Evolutionary conservation across 2,888 invertebrate genomes (phyloP).

Genomic region (Heliconius aoede): DNA sequence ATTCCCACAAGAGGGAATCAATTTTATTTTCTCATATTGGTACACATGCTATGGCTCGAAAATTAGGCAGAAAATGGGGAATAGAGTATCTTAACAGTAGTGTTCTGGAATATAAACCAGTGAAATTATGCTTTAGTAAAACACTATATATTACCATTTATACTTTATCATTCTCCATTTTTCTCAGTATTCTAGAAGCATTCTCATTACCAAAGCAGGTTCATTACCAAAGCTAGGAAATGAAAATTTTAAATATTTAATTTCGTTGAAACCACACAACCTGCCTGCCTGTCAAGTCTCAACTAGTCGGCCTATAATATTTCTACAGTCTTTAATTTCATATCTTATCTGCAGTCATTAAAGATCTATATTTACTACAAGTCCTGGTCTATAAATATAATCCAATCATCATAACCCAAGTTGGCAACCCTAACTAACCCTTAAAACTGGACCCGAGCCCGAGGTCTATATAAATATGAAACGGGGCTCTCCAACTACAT

Average conservation of each 20-base stretch:
- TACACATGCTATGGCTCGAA: neutral
- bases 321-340: too few species aligned
- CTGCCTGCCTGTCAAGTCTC: too few species aligned
- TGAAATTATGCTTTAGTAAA: too few species aligned
- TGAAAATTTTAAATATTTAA: too few species aligned
- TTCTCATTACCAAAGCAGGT: too few species aligned
- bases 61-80: neutral
- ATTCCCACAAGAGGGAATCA: neutral
- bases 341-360: neutral
- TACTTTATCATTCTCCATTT: too few species aligned
- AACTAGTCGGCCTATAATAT: neutral
- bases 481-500: constrained; percentile 30
- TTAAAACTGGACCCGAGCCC: constrained; percentile 25
- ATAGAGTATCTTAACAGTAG: neutral
- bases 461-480: constrained; percentile 34
- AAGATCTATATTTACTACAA: neutral
- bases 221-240: too few species aligned
- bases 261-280: too few species aligned
- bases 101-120: too few species aligned
- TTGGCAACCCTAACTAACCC: constrained; percentile 26
- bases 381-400: neutral
- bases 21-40: neutral
- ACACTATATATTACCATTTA: too few species aligned
- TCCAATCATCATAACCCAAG: neutral
- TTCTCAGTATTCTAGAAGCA: too few species aligned